Evolutionary conservation across 2,888 invertebrate species (phyloP).

Genomic region (Gibbula magus): DNA sequence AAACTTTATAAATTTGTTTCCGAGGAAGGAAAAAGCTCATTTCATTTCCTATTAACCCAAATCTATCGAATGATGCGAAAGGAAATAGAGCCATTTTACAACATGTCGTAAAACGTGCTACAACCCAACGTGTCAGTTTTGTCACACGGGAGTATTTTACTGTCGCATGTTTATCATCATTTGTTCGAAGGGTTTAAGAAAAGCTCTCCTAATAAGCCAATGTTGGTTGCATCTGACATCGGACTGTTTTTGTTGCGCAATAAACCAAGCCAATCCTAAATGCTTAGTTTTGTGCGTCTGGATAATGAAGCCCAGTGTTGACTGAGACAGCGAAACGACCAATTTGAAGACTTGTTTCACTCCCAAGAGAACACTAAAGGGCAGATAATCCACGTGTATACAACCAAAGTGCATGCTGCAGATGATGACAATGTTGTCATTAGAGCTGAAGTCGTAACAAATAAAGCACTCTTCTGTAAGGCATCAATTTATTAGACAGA

Average conservation of each 20-base stretch:
- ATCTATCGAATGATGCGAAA: background rate
- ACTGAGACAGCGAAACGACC: conserved; percentile 2
- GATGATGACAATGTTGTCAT: background rate
- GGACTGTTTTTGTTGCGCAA: background rate
- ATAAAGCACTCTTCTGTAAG: too few species aligned
- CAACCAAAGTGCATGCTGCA: background rate
- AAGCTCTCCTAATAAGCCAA: conserved; percentile 5
- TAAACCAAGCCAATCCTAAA: background rate
- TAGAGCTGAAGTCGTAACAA: background rate
- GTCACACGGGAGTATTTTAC: background rate
- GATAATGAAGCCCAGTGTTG: background rate
- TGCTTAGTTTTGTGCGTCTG: background rate
- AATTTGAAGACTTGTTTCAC: background rate
- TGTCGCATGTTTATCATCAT: background rate
- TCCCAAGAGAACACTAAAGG: background rate
- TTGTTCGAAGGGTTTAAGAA: background rate
- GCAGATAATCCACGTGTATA: conserved; percentile 10
- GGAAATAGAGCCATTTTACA: background rate
- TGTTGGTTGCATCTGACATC: background rate
- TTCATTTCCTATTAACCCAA: background rate
- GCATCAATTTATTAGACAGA: too few species aligned
- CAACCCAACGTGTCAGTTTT: background rate
- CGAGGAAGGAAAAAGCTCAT: too few species aligned
- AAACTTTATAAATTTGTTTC: too few species aligned
- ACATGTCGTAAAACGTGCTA: conserved; percentile 1